A percentile compares a stretch with the other conserved stretches of the same genome.
phyloP scores from a whole-genome alignment of 2,113 vertebrate genomes.

The Pseudorasbora parva region DNA sequence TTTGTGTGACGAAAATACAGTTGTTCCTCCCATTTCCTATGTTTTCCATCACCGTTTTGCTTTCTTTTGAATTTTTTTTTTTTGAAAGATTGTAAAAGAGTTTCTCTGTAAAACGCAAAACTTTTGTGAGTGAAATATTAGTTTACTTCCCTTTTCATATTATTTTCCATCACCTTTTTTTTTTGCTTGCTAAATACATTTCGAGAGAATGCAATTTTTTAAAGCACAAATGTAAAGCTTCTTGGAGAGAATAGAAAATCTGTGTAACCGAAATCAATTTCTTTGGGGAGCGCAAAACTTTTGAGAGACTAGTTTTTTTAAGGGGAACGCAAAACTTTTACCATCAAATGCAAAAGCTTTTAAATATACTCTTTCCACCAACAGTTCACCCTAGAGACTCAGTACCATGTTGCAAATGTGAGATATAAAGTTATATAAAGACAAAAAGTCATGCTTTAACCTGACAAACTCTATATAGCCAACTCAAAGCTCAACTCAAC shows the following conservation, averaged over 20 bases:
- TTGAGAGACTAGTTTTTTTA: too few relatives aligned
- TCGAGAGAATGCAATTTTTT: neutral
- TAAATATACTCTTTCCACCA: neutral
- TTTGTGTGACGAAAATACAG: neutral
- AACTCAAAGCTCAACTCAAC: neutral
- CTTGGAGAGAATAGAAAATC: too few relatives aligned
- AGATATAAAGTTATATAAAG: neutral
- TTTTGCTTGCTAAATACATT: neutral
- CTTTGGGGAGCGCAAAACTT: too few relatives aligned
- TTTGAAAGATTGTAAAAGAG: neutral
- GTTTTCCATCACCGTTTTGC: neutral
- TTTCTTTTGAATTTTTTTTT: neutral
- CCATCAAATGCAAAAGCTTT: neutral
- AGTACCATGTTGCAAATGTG: neutral
- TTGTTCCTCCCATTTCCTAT: neutral
- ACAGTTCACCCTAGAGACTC: neutral
- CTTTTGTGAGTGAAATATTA: too few relatives aligned
- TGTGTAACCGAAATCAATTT: too few relatives aligned
- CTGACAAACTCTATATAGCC: neutral
- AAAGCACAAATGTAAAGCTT: neutral
- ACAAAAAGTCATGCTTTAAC: neutral
- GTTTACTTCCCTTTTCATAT: too few relatives aligned
- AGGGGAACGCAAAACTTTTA: neutral
- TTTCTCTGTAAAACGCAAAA: neutral
- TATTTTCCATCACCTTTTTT: too few relatives aligned